Conservation (phyloP, 2,113 vertebrate species). For the Pygoscelis adeliae region DNA sequence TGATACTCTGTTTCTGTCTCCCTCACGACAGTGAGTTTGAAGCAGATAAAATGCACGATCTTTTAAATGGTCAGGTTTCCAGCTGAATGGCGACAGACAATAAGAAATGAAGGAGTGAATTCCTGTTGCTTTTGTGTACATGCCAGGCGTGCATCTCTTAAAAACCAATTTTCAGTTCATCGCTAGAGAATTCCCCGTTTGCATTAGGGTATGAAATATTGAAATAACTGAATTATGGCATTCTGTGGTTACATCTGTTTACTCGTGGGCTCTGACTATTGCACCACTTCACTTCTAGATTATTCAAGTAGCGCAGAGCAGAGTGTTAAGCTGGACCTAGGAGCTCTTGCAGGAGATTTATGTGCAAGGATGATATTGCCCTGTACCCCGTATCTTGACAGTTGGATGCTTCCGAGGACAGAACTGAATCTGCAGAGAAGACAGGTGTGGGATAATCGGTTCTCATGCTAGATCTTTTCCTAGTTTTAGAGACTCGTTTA, state of each 20-base stretch:
- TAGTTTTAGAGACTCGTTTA: neutral
- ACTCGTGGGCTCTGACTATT: neutral
- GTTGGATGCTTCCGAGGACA: fast-evolving
- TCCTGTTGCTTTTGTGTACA: neutral
- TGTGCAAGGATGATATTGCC: neutral
- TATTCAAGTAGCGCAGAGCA: neutral
- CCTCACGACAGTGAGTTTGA: neutral
- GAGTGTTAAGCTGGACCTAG: neutral
- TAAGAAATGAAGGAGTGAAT: neutral
- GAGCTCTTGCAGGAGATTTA: neutral
- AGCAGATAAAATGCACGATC: neutral
- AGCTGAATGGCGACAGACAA: neutral
- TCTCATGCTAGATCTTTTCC: neutral
- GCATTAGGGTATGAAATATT: neutral
- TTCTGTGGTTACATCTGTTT: neutral
- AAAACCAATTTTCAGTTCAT: neutral
- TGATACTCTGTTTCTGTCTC: neutral
- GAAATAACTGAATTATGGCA: neutral
- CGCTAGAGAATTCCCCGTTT: neutral
- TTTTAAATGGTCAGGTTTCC: neutral
- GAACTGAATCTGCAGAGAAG: neutral
- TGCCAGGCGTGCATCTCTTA: neutral
- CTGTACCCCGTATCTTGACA: neutral
- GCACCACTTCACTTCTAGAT: neutral
- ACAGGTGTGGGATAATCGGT: neutral